These are phyloP conservation scores for Paramormyrops kingsleyae DNA, from an alignment of 2,113 vertebrate genomes.

Conservation along the genomic window DNA sequence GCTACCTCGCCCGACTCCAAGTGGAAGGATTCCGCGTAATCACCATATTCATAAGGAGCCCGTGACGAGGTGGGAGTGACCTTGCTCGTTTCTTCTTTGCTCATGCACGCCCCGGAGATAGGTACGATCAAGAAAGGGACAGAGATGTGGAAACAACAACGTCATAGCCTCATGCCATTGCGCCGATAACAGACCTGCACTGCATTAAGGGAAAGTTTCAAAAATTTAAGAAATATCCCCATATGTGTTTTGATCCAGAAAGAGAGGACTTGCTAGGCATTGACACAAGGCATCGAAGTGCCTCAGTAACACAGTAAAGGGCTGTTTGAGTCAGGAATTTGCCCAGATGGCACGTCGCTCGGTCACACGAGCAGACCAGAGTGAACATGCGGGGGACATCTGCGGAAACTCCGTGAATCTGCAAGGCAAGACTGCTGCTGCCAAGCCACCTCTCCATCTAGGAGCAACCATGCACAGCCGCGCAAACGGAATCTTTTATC, in stretches of 20 bases:
- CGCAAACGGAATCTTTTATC: background rate
- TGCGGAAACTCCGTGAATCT: background rate
- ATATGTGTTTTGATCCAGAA: background rate
- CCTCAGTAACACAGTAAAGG: background rate
- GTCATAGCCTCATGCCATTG: slow-evolving; percentile 44
- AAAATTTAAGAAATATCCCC: background rate
- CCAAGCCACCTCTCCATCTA: background rate
- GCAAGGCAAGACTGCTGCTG: background rate
- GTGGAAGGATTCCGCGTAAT: slow-evolving; percentile 56
- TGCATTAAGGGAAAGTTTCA: background rate
- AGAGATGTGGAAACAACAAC: slow-evolving; percentile 55
- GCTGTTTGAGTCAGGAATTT: background rate
- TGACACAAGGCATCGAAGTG: background rate
- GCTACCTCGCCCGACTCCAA: slow-evolving; percentile 21
- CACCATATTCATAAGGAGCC: slow-evolving; percentile 60
- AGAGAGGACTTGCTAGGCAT: background rate
- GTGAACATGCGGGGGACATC: background rate
- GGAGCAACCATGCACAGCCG: background rate
- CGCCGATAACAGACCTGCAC: background rate
- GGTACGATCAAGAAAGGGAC: slow-evolving; percentile 56
- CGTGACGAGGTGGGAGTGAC: slow-evolving; percentile 51
- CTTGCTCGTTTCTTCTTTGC: slow-evolving; percentile 52
- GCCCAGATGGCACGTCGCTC: background rate
- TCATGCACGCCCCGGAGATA: slow-evolving; percentile 48
- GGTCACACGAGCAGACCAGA: background rate